Evolutionary conservation across 2,113 vertebrate genomes (phyloP).

Genomic region (Agapornis roseicollis): DNA sequence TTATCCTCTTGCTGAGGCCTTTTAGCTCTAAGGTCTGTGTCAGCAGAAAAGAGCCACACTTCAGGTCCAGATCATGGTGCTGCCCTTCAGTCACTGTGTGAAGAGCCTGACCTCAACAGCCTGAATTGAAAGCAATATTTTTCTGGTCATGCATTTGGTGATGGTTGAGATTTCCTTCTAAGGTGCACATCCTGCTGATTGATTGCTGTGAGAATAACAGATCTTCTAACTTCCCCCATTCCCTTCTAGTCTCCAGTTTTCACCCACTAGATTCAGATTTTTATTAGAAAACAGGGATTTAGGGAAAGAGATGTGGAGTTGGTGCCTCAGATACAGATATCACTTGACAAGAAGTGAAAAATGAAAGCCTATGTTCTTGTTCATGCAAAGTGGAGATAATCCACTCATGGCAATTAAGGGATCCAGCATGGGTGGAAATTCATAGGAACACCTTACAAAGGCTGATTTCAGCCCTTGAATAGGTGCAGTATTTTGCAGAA

Average conservation of each 20-base stretch:
- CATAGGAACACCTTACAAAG: neutral
- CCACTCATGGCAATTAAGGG: neutral
- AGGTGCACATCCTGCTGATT: neutral
- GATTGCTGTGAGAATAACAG: neutral
- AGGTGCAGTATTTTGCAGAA: neutral
- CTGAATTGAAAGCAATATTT: neutral
- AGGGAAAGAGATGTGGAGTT: neutral
- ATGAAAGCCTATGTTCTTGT: neutral
- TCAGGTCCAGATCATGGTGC: neutral
- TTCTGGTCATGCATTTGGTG: accelerated
- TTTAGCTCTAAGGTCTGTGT: neutral
- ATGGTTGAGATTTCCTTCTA: neutral
- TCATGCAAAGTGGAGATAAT: neutral
- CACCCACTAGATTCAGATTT: neutral
- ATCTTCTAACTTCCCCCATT: neutral
- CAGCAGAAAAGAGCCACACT: neutral
- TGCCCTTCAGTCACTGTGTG: neutral
- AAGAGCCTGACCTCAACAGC: neutral
- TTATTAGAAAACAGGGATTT: neutral
- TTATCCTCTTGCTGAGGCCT: neutral
- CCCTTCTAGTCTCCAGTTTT: neutral
- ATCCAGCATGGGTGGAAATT: neutral
- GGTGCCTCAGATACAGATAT: neutral
- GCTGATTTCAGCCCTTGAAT: neutral
- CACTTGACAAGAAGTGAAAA: neutral